phyloP scores from a whole-genome alignment of 2,797 vertebrate species.

The Muscicapa striata region DNA sequence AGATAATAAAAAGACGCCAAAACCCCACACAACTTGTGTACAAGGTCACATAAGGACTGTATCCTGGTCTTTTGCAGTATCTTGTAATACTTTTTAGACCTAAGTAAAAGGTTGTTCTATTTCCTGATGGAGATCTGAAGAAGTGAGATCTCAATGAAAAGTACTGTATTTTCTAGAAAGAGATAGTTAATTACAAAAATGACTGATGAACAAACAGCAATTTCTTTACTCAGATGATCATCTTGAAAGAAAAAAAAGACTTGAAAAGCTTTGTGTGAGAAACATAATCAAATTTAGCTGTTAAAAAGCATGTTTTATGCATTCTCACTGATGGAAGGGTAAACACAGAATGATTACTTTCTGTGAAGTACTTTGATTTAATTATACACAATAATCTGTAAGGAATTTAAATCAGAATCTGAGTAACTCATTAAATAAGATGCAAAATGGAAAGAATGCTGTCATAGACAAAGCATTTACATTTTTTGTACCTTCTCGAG shows the following conservation, averaged over 20 bases:
- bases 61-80: not conserved
- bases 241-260: not conserved
- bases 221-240: not conserved
- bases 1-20: not conserved
- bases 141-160: not conserved
- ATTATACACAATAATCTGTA: not conserved
- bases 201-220: not conserved
- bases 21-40: not conserved
- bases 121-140: not conserved
- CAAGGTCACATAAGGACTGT: not conserved
- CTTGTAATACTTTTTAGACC: not conserved
- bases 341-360: not conserved
- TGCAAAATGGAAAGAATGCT: not conserved
- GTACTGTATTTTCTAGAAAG: not conserved
- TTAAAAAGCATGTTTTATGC: not conserved
- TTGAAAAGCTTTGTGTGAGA: not conserved
- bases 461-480: not conserved
- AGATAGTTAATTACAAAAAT: not conserved
- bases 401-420: not conserved
- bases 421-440: not conserved
- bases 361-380: not conserved
- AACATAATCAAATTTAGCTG: not conserved
- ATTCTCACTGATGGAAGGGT: not conserved
- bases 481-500: not conserved
- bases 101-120: not conserved